Conservation (phyloP, 2,888 invertebrate genomes). For the Venusia cambrica region DNA sequence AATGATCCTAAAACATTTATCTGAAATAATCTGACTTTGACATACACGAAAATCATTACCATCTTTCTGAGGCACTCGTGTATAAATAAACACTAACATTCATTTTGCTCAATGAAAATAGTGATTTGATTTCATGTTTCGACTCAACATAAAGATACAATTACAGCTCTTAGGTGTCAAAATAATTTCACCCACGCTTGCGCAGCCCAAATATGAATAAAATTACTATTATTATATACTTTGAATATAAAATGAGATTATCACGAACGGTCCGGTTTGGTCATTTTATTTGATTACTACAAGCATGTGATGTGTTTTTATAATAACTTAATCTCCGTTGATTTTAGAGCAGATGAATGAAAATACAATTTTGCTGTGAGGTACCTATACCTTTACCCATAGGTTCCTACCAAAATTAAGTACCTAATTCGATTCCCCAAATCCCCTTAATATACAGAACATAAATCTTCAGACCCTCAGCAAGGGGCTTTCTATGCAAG, state of each 20-base stretch:
- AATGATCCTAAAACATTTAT: too few relatives aligned
- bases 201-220: conserved; percentile 17
- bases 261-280: conserved; percentile 8
- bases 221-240: conserved; percentile 20
- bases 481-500: conserved; percentile 6
- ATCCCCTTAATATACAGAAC: neutral
- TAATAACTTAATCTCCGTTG: conserved; percentile 8
- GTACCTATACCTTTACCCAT: too few relatives aligned
- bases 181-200: conserved; percentile 11
- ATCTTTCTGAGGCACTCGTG: too few relatives aligned
- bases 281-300: conserved; percentile 14
- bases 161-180: conserved; percentile 2
- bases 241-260: conserved; percentile 11
- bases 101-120: too few relatives aligned
- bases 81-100: too few relatives aligned
- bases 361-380: too few relatives aligned
- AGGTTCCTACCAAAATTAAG: too few relatives aligned
- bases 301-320: neutral
- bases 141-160: too few relatives aligned
- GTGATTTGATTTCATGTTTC: too few relatives aligned
- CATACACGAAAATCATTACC: too few relatives aligned
- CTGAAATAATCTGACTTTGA: too few relatives aligned
- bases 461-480: conserved; percentile 6
- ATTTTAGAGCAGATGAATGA: too few relatives aligned
- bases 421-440: neutral